Evolutionary conservation across 2,113 vertebrate species (phyloP).

Genomic region (Sula dactylatra): DNA sequence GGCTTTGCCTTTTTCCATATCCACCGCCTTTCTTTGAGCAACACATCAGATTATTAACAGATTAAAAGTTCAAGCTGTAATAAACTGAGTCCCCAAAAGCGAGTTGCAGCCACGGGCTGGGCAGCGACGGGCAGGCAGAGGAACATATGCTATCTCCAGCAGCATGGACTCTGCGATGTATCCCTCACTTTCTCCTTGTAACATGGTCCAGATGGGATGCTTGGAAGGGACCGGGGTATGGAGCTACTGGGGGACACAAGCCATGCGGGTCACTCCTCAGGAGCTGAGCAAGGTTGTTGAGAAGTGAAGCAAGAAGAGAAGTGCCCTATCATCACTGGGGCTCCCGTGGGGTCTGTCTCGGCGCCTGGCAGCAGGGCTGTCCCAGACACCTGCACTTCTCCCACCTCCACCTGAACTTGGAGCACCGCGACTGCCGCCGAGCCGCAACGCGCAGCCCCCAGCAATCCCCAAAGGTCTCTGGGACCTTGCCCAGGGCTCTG

Average conservation of each 20-base stretch:
- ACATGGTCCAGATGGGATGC: accelerated
- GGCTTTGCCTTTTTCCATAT: background rate
- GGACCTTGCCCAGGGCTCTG: background rate
- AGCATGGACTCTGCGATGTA: accelerated
- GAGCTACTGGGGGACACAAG: background rate
- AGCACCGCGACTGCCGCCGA: accelerated
- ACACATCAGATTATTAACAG: background rate
- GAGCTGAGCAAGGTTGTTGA: background rate
- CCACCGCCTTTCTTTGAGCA: background rate
- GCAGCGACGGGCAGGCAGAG: background rate
- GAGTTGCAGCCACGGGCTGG: accelerated
- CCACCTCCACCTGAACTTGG: background rate
- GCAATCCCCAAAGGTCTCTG: no score
- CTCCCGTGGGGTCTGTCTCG: accelerated
- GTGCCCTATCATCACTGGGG: accelerated
- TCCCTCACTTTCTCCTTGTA: background rate
- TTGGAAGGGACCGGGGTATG: accelerated
- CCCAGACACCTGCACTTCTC: background rate
- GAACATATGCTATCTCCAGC: background rate
- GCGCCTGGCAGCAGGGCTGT: background rate
- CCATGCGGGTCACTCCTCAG: accelerated
- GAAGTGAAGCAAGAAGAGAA: background rate
- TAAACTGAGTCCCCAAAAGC: background rate
- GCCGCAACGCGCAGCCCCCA: background rate
- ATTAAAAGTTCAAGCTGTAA: background rate